phyloP scores from a whole-genome alignment of 2,113 vertebrate genomes.

The Symphodus melops region DNA sequence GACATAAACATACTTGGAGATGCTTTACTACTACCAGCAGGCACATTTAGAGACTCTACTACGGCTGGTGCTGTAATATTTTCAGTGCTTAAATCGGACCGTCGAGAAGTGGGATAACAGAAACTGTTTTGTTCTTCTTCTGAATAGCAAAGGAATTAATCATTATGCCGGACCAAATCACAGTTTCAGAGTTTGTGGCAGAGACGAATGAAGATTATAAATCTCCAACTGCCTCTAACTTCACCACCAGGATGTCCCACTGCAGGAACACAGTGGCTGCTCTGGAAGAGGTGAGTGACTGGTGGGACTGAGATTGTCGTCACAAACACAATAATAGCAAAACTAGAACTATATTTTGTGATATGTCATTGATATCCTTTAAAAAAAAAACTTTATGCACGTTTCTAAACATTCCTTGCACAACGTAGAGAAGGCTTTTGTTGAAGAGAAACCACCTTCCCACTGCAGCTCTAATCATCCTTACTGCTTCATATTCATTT shows the following conservation, averaged over 20 bases:
- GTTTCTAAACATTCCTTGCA: background rate
- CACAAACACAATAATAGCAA: background rate
- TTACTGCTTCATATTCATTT: background rate
- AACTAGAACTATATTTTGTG: background rate
- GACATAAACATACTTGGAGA: constrained; percentile 63
- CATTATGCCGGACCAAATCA: constrained; percentile 97
- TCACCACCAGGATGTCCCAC: constrained; percentile 97
- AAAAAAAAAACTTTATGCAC: background rate
- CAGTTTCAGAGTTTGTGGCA: constrained; percentile 96
- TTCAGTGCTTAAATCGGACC: constrained; percentile 8
- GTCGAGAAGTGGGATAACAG: constrained; percentile 18
- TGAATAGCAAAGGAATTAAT: constrained; percentile 61
- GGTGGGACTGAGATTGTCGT: background rate
- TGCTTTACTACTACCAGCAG: constrained; percentile 66
- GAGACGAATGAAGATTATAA: constrained; percentile 99
- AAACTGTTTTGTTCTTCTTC: constrained; percentile 25
- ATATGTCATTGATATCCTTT: background rate
- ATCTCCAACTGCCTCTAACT: constrained; percentile 97
- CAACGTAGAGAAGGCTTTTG: background rate
- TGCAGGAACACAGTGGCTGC: constrained; percentile 96
- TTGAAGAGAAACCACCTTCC: background rate
- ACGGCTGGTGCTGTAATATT: constrained; percentile 58
- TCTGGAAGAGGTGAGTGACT: constrained; percentile 92
- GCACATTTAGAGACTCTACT: constrained; percentile 46
- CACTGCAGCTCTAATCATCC: background rate